Percentiles rank a stretch among this genome's conserved stretches.
Conservation (phyloP, 2,888 invertebrate species). For the Escarpia spicata region DNA sequence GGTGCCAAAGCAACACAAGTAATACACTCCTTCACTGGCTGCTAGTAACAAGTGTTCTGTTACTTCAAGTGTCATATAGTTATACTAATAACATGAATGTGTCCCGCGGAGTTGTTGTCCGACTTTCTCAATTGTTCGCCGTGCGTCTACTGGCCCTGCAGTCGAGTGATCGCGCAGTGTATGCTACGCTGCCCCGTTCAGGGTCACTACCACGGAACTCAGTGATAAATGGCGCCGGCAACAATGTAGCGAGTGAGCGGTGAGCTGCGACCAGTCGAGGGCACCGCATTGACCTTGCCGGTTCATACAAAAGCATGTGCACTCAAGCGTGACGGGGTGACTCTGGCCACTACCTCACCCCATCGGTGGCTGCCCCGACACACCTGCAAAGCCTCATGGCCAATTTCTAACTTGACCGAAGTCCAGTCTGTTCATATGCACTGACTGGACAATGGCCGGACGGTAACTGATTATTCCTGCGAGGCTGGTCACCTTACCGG, state of each 20-base stretch:
- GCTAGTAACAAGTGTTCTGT: background rate
- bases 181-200: background rate
- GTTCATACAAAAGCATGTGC: background rate
- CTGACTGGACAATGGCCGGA: background rate
- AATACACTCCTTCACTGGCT: background rate
- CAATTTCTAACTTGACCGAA: background rate
- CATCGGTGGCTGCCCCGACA: background rate
- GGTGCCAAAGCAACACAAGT: background rate
- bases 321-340: background rate
- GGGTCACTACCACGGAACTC: background rate
- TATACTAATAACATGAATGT: background rate
- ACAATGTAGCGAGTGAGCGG: background rate
- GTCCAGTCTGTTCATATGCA: background rate
- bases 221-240: background rate
- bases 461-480: background rate
- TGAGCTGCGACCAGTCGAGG: background rate
- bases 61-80: background rate
- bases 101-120: constrained; percentile 1
- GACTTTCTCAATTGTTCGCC: background rate
- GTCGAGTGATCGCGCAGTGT: background rate
- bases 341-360: background rate
- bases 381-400: background rate
- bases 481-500: background rate
- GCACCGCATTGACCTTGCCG: background rate
- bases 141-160: background rate